phyloP scores from a whole-genome alignment of 2,113 vertebrate genomes.

The Anseranas semipalmata region DNA sequence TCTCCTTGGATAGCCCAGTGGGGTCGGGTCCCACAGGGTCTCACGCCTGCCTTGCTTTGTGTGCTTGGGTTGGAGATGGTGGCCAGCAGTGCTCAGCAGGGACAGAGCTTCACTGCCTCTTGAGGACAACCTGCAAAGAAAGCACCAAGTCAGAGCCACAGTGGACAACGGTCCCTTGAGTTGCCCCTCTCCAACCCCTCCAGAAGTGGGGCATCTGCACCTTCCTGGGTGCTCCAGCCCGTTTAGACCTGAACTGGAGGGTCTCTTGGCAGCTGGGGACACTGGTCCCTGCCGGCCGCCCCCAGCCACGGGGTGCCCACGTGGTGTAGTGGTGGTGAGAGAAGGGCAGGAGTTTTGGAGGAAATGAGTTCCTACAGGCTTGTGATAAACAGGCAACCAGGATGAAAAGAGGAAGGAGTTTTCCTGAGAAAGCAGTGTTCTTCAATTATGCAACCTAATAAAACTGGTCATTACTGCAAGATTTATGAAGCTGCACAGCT shows the following conservation, averaged over 20 bases:
- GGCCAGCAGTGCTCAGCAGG: neutral
- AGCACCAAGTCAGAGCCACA: neutral
- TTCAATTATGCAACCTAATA: neutral
- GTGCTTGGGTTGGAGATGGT: neutral
- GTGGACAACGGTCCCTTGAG: neutral
- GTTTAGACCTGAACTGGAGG: neutral
- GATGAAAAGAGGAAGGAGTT: neutral
- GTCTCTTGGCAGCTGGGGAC: neutral
- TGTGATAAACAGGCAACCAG: neutral
- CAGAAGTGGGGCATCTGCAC: neutral
- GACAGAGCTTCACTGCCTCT: neutral
- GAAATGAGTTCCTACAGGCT: accelerated
- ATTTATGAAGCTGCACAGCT: neutral
- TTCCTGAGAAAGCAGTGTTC: neutral
- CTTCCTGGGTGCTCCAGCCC: neutral
- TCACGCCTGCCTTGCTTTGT: neutral
- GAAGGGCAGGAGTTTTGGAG: neutral
- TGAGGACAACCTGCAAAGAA: neutral
- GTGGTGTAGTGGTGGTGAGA: accelerated
- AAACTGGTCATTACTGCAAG: neutral
- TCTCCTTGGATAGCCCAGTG: neutral
- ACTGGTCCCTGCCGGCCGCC: accelerated
- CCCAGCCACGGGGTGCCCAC: neutral
- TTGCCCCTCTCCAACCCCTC: neutral
- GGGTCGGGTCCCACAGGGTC: neutral